Conservation (phyloP, 2,113 vertebrate species). For the Syngnathoides biaculeatus region DNA sequence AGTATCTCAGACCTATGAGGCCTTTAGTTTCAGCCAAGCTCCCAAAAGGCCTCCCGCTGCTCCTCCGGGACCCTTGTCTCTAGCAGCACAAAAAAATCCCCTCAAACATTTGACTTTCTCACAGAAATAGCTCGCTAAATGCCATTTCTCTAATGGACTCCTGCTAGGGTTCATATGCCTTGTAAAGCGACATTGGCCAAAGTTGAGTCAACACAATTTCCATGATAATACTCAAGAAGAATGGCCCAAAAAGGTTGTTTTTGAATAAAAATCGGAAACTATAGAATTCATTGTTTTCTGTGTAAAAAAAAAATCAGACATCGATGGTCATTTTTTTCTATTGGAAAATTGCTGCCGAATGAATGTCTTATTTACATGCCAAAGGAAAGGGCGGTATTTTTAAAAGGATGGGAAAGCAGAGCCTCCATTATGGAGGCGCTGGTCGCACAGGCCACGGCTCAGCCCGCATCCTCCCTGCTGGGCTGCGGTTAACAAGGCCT, state of each 20-base stretch:
- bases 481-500: slow-evolving; percentile 85
- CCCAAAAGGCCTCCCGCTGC: slow-evolving; percentile 68
- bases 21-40: slow-evolving; percentile 62
- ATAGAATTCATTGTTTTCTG: slow-evolving; percentile 83
- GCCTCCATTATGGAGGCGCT: slow-evolving; percentile 75
- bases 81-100: slow-evolving; percentile 62
- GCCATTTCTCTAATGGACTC: slow-evolving; percentile 82
- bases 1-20: slow-evolving; percentile 67
- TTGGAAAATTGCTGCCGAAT: slow-evolving; percentile 78
- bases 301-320: slow-evolving; percentile 82
- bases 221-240: slow-evolving; percentile 76
- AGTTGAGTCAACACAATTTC: slow-evolving; percentile 83
- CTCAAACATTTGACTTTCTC: slow-evolving; percentile 80
- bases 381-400: slow-evolving; percentile 75
- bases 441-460: slow-evolving; percentile 70
- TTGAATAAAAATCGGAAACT: slow-evolving; percentile 78
- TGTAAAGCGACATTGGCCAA: slow-evolving; percentile 76
- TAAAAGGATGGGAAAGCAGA: slow-evolving; percentile 80
- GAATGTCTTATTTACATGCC: slow-evolving; percentile 96
- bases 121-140: slow-evolving; percentile 80
- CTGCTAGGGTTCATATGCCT: slow-evolving; percentile 78
- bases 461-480: slow-evolving; percentile 76
- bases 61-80: slow-evolving; percentile 60
- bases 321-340: slow-evolving; percentile 86
- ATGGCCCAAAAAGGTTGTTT: slow-evolving; percentile 66